Conservation (phyloP, 2,888 invertebrate species). For the Venusia cambrica region DNA sequence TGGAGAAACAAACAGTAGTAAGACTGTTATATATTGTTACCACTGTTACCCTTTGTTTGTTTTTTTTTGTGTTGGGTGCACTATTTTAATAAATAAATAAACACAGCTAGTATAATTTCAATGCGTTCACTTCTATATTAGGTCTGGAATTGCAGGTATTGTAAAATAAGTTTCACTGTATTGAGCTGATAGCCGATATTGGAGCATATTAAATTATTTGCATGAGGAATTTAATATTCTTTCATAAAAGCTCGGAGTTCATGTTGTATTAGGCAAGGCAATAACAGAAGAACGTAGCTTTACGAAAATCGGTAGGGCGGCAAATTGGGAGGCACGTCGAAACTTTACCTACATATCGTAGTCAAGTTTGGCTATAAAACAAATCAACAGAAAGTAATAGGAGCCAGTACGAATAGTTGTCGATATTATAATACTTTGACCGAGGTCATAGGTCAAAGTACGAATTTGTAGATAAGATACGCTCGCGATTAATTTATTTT, state of each 20-base stretch:
- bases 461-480: no score
- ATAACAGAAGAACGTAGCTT: constrained; percentile 29
- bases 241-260: constrained; percentile 17
- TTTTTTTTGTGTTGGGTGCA: no score
- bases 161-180: constrained; percentile 4
- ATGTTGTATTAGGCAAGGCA: constrained; percentile 23
- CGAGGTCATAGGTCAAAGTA: not conserved
- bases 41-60: no score
- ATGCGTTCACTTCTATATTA: no score
- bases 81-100: no score
- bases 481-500: no score
- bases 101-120: no score
- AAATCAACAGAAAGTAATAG: constrained; percentile 22
- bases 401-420: no score
- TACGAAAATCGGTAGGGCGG: constrained; percentile 39
- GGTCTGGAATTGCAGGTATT: no score
- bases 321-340: constrained; percentile 44
- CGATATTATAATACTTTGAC: constrained; percentile 10
- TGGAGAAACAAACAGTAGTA: no score
- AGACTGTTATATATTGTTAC: no score
- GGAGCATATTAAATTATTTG: constrained; percentile 16
- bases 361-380: constrained; percentile 24
- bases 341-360: constrained; percentile 16
- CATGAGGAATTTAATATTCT: constrained; percentile 21
- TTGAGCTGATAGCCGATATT: constrained; percentile 4